A percentile compares a stretch with the other conserved stretches of the same genome.
Conservation (phyloP, 2,113 vertebrate species). For the Oncorhynchus nerka region DNA sequence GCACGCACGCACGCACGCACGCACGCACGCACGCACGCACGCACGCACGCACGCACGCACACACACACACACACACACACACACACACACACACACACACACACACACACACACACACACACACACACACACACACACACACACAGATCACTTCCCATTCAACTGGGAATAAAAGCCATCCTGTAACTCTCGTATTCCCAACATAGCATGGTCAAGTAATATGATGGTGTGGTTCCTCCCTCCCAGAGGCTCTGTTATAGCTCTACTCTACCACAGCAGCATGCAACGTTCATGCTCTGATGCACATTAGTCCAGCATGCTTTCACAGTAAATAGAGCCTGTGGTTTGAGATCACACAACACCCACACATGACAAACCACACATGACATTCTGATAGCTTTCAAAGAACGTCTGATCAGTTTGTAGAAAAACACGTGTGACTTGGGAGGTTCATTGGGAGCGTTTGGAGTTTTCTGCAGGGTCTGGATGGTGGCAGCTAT, state of each 20-base stretch:
- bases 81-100: background rate
- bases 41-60: too few species aligned
- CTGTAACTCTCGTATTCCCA: background rate
- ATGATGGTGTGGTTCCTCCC: constrained; percentile 26
- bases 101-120: background rate
- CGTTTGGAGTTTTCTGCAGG: background rate
- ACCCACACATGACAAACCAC: constrained; percentile 38
- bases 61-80: too few species aligned
- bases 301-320: constrained; percentile 65
- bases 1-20: background rate
- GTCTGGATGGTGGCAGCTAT: constrained; percentile 7
- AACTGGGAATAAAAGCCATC: background rate
- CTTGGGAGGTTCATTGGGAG: background rate
- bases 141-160: background rate
- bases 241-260: constrained; percentile 13
- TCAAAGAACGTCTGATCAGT: constrained; percentile 38
- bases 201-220: constrained; percentile 19
- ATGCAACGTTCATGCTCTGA: constrained; percentile 67
- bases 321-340: constrained; percentile 30
- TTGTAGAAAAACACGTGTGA: background rate
- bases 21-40: too few species aligned
- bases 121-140: background rate
- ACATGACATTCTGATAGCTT: constrained; percentile 58
- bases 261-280: constrained; percentile 31
- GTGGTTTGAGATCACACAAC: constrained; percentile 21